A percentile compares a stretch with the other conserved stretches of the same genome.
Conservation (phyloP, 1,140 invertebrate species). For the Dendroctonus valens region DNA sequence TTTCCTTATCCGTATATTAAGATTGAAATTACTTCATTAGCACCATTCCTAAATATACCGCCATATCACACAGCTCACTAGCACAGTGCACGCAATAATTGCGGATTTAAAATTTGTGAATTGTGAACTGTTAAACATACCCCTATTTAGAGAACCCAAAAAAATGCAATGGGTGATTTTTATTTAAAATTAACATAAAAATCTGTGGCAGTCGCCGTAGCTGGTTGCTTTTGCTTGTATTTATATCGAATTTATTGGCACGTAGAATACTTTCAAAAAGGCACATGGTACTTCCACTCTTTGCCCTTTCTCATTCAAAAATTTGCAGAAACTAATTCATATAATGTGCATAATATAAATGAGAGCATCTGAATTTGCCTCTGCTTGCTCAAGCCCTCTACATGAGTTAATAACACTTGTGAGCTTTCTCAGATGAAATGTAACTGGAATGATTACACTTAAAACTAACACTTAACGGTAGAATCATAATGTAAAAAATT, state of each 20-base stretch:
- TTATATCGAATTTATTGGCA: conserved; percentile 39
- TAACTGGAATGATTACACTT: conserved; percentile 44
- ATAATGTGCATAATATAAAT: not conserved
- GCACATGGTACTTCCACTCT: conserved; percentile 38
- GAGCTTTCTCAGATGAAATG: conserved; percentile 10
- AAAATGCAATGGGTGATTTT: not conserved
- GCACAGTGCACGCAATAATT: conserved; percentile 25
- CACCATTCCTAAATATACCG: conserved; percentile 32
- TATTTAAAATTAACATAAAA: not conserved
- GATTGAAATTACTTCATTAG: conserved; percentile 9
- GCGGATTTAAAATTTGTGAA: no score
- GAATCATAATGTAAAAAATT: conserved; percentile 30
- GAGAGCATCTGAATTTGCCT: no score
- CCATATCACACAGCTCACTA: conserved; percentile 32
- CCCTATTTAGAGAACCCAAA: not conserved
- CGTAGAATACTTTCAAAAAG: conserved; percentile 44
- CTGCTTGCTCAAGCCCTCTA: no score
- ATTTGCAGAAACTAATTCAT: conserved; percentile 9
- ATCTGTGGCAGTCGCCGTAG: conserved; percentile 42
- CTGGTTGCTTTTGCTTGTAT: conserved; percentile 37
- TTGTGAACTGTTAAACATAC: not conserved
- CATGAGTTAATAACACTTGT: not conserved
- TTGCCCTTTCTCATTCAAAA: conserved; percentile 9
- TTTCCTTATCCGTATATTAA: not conserved
- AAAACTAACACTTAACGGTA: conserved; percentile 34